Conservation (phyloP, 2,113 vertebrate genomes). For the Ariopsis seemanni region DNA sequence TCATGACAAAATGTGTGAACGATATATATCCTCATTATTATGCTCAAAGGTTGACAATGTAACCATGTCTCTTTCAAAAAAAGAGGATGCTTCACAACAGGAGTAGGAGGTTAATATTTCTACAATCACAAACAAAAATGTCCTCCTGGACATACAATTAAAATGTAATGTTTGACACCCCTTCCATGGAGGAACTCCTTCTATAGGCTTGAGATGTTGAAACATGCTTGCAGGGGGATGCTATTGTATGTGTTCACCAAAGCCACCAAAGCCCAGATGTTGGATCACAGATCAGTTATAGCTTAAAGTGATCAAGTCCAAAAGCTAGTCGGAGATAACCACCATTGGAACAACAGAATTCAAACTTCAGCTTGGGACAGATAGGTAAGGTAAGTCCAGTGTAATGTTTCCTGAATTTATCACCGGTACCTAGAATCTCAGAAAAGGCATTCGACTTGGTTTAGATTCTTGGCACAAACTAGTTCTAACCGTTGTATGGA, state of each 20-base stretch:
- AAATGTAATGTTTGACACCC: neutral
- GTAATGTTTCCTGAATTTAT: conserved; percentile 3
- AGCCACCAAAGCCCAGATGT: neutral
- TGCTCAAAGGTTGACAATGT: neutral
- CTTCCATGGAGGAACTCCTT: neutral
- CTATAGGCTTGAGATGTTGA: neutral
- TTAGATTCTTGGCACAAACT: neutral
- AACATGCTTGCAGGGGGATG: neutral
- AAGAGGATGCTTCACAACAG: neutral
- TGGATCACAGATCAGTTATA: neutral
- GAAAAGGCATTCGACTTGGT: neutral
- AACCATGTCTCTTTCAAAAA: neutral
- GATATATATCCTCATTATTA: neutral
- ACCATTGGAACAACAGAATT: neutral
- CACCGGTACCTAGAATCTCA: neutral
- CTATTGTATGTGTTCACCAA: too few species aligned
- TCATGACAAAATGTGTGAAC: neutral
- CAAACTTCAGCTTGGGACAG: neutral
- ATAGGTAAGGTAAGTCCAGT: neutral
- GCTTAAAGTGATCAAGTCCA: neutral
- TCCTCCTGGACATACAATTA: neutral
- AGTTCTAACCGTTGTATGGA: neutral
- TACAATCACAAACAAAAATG: neutral
- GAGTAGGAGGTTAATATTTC: neutral
- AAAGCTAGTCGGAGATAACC: neutral